Evolutionary conservation across 2,888 invertebrate genomes (phyloP), one percentile per base, ranked within the genome.

Genomic region (Abrostola triplasia): DNA sequence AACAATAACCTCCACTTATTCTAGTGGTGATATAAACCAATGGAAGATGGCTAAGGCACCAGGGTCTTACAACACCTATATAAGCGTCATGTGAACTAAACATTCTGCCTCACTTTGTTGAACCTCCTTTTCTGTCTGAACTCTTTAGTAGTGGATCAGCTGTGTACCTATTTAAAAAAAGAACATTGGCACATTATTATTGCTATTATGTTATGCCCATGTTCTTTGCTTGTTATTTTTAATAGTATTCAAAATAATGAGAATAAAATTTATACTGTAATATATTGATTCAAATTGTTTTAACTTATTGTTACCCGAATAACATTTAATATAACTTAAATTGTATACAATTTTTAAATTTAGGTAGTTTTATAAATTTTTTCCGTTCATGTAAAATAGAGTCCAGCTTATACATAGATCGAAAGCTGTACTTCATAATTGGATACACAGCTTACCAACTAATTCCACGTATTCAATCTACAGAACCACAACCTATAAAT

Each of bases 1-100:
- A 84, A 77, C 72, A 82, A 82, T 67, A 74, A 48, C 51, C 40
- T 79, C 37, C 52, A 55, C 79, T 80, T 80, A 83, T 13, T 55
- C 76, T 73, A 76, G 51, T 73, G 56, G 67, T 73, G 76, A 80
- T 70, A 69, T 37, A 65, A 80, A 83, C 55, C 76, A 84, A 82
- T 87, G 88, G 84, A 89, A 88, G 85, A 88, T 89, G 87, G 79
- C 68, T 90, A 91, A 91, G 90, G 90, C 90, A 91, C 90, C 86
- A 82, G 87, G 85, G 75, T 86, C 9, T 68, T 71, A 70, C 61
- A 64, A 72, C 70, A 69, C 71, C 72, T 68, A 71, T 64, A 58
- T 70, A 62, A 52, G 48, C 58, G 36, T 63, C 57, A 6, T 50
- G 37, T 11, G n/a, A 63, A 50, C 44, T 6, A 13, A 55, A 48